phyloP scores from a whole-genome alignment of 2,113 vertebrate species.

The Psittacus erithacus region DNA sequence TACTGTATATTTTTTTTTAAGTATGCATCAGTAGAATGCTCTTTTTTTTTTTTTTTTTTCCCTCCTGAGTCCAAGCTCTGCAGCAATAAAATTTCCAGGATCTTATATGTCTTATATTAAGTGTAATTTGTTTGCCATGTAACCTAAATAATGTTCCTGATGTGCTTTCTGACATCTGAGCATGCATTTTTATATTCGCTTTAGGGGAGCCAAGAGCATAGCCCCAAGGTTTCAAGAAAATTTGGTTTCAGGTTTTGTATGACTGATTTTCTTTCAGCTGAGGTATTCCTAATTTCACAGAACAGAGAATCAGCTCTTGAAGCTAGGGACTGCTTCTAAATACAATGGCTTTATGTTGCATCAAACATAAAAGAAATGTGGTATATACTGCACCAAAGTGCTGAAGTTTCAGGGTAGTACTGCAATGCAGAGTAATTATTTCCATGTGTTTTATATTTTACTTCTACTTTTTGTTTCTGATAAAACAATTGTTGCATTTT shows the following conservation, averaged over 20 bases:
- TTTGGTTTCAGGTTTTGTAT: constrained; percentile 6
- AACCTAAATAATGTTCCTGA: background rate
- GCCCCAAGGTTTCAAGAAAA: background rate
- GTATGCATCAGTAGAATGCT: background rate
- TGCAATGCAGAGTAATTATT: background rate
- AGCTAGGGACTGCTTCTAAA: background rate
- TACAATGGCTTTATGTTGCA: background rate
- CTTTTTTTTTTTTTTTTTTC: background rate
- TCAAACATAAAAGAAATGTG: background rate
- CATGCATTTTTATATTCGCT: background rate
- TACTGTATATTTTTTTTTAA: background rate
- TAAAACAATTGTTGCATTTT: background rate
- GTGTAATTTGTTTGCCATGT: background rate
- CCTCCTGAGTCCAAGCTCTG: background rate
- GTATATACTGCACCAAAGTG: background rate
- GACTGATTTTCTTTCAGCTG: background rate
- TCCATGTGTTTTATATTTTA: background rate
- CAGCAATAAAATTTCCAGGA: background rate
- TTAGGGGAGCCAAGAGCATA: background rate
- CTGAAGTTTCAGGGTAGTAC: background rate
- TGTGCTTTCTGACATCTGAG: background rate
- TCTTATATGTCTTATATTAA: background rate
- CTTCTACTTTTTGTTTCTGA: background rate
- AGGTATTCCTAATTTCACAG: background rate
- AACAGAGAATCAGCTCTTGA: background rate